Conservation (phyloP, 2,113 vertebrate genomes). For the Scytalopus superciliaris region DNA sequence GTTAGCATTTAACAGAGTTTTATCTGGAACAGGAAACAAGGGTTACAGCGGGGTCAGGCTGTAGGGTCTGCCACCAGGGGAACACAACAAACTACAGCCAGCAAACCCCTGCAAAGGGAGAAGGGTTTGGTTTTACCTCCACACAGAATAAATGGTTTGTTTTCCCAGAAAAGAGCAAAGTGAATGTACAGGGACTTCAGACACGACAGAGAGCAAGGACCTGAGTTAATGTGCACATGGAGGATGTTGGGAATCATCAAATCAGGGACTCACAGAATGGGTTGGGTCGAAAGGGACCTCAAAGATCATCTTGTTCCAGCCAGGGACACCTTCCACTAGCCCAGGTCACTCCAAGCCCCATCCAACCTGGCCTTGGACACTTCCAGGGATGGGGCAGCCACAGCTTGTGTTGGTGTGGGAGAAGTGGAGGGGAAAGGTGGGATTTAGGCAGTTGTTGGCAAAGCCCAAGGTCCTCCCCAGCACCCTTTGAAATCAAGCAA, state of each 20-base stretch:
- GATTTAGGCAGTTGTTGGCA: neutral
- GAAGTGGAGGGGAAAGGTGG: neutral
- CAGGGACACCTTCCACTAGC: neutral
- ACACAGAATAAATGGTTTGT: neutral
- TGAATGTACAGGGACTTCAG: neutral
- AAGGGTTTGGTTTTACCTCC: neutral
- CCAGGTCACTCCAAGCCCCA: neutral
- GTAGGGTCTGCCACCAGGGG: neutral
- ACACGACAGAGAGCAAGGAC: neutral
- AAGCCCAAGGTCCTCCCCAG: neutral
- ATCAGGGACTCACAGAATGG: neutral
- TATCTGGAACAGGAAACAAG: neutral
- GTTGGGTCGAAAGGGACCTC: neutral
- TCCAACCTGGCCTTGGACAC: neutral
- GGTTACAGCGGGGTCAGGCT: slow-evolving; percentile 1
- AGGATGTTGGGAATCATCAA: neutral
- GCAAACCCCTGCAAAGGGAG: neutral
- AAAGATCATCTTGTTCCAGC: neutral
- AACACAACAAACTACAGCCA: neutral
- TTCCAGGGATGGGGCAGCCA: neutral
- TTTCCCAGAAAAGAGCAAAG: neutral
- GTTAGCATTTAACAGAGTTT: slow-evolving; percentile 15
- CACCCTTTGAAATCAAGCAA: neutral
- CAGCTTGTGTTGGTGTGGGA: neutral
- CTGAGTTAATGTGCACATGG: neutral